Evolutionary conservation across 2,113 vertebrate species (phyloP), one percentile per base, ranked within the genome.

Genomic region (Pedetes capensis): DNA sequence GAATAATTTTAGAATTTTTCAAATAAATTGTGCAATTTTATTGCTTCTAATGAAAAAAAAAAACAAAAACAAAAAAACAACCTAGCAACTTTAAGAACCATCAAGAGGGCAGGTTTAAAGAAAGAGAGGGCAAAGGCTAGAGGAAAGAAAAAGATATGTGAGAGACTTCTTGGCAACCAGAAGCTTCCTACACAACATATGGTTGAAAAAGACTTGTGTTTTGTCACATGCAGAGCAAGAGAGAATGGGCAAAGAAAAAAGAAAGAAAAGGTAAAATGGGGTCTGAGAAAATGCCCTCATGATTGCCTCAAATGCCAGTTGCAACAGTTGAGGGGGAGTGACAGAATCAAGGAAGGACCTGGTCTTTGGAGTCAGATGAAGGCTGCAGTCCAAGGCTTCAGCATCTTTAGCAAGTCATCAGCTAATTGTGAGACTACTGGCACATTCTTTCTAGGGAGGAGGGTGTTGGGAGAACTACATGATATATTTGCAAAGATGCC

Each of bases 1-100:
- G 59, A 93, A 63, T 29, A 82, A 91, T 87, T 32, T 88, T 63
- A 85, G 22, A 96, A n/a, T 17, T 82, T 59, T 93, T 91, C 61
- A 75, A 64, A 61, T 61, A 88, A 93, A 82, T 53, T 27, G 17
- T 89, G 53, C 37, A 76, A 81, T 95, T 42, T 63, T 78, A 64
- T 79, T 88, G 72, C 39, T 87, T 87, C 51, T 89, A 79, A 86
- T 51, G 16, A 51, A 80, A 74, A 75, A 83, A 74, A 83, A 25
- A 25, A n/a, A 13, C 42, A n/a, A n/a, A n/a, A n/a, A n/a, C n/a
- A n/a, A n/a, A n/a, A n/a, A n/a, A n/a, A n/a, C n/a, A n/a, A n/a
- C n/a, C n/a, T n/a, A 39, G 22, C 64, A 75, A 76, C 13, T 69
- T 83, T 92, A 68, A 75, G 53, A 82, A 69, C 23, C 42, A 84